Evolutionary conservation across 2,888 invertebrate genomes (phyloP).

Genomic region (Pseudococcus longispinus): DNA sequence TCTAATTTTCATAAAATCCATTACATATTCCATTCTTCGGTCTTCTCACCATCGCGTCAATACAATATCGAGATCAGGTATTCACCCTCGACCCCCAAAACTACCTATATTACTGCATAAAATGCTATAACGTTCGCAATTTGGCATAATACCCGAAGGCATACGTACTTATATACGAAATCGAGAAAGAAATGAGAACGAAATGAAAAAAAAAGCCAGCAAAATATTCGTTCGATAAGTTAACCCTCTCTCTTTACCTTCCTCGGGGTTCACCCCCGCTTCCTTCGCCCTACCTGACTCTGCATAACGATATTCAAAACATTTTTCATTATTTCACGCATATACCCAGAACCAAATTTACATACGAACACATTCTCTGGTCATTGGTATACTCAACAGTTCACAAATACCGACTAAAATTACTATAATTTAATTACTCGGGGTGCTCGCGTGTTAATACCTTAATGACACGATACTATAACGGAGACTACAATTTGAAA

Average conservation of each 20-base stretch:
- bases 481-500: neutral
- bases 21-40: neutral
- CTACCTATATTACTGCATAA: neutral
- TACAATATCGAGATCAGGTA: neutral
- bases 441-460: neutral
- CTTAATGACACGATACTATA: neutral
- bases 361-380: neutral
- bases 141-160: neutral
- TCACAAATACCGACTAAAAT: neutral
- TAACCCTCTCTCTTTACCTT: neutral
- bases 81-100: neutral
- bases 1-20: slow-evolving; percentile 44
- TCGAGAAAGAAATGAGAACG: neutral
- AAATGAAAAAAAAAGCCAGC: neutral
- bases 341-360: neutral
- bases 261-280: neutral
- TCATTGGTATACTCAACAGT: neutral
- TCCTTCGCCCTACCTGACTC: neutral
- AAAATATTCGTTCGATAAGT: neutral
- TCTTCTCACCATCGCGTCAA: neutral
- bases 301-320: neutral
- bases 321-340: slow-evolving; percentile 21
- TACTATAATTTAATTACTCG: slow-evolving; percentile 10
- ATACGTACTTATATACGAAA: neutral
- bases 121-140: neutral